Conservation (phyloP, 2,888 invertebrate species). For the Osmoderma eremita region DNA sequence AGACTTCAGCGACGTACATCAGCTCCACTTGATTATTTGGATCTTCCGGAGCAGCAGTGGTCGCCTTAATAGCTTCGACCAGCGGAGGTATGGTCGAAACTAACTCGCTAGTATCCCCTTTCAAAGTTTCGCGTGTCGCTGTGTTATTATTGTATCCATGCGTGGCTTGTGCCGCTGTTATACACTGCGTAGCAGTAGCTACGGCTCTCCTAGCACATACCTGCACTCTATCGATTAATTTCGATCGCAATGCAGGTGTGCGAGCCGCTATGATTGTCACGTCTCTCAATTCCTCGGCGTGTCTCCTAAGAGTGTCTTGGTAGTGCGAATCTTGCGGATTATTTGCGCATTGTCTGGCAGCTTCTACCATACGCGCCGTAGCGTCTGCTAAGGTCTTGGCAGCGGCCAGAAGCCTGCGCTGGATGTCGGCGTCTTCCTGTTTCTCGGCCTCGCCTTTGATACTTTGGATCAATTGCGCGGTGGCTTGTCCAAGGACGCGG, state of each 20-base stretch:
- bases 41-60: slow-evolving; percentile 75
- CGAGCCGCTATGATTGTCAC: slow-evolving; percentile 88
- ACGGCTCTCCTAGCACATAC: slow-evolving; percentile 80
- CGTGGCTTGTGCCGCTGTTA: slow-evolving; percentile 87
- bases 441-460: slow-evolving; percentile 96
- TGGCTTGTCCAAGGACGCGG: slow-evolving; percentile 90
- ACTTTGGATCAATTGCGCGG: slow-evolving; percentile 91
- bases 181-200: slow-evolving; percentile 89
- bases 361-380: slow-evolving; percentile 96
- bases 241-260: slow-evolving; percentile 78
- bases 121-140: slow-evolving; percentile 75
- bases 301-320: slow-evolving; percentile 84
- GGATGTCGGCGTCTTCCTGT: slow-evolving; percentile 87
- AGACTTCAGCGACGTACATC: slow-evolving; percentile 84
- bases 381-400: slow-evolving; percentile 96
- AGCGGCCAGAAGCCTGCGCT: slow-evolving; percentile 89
- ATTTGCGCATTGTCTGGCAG: slow-evolving; percentile 91
- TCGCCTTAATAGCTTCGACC: slow-evolving; percentile 81
- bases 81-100: slow-evolving; percentile 83
- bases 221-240: slow-evolving; percentile 68
- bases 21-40: slow-evolving; percentile 81
- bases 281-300: slow-evolving; percentile 92
- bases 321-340: slow-evolving; percentile 82
- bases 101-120: slow-evolving; percentile 78
- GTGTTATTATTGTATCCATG: slow-evolving; percentile 78